These are phyloP conservation scores for Grapholita molesta DNA, from an alignment of 1,140 invertebrate species.

Conservation along the genomic window DNA sequence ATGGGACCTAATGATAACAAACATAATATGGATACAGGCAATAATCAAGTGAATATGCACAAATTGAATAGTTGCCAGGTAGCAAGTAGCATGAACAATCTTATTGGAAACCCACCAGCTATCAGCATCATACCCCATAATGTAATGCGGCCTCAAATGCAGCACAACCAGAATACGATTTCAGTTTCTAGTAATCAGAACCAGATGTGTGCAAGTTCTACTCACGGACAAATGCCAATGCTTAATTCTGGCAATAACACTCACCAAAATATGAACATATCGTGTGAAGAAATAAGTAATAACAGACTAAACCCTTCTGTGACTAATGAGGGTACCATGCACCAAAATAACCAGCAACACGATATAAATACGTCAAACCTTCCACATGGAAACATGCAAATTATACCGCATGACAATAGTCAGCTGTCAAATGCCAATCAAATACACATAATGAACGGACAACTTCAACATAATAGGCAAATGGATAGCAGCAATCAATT, in stretches of 20 bases:
- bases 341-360: slow-evolving; percentile 54
- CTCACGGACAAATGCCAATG: slow-evolving; percentile 61
- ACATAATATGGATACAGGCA: slow-evolving; percentile 50
- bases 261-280: slow-evolving; percentile 62
- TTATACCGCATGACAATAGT: slow-evolving; percentile 61
- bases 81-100: slow-evolving; percentile 49
- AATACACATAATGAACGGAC: slow-evolving; percentile 72
- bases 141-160: slow-evolving; percentile 55
- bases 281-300: slow-evolving; percentile 63
- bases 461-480: slow-evolving; percentile 66
- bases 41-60: slow-evolving; percentile 63
- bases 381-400: slow-evolving; percentile 62
- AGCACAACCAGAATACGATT: slow-evolving; percentile 60
- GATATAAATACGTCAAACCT: slow-evolving; percentile 54
- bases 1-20: slow-evolving; percentile 60
- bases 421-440: slow-evolving; percentile 53
- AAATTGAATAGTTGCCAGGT: slow-evolving; percentile 71
- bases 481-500: slow-evolving; percentile 54
- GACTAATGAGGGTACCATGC: slow-evolving; percentile 44
- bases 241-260: slow-evolving; percentile 61
- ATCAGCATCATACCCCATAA: slow-evolving; percentile 70
- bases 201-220: slow-evolving; percentile 61
- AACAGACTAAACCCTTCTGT: slow-evolving; percentile 52
- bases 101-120: slow-evolving; percentile 40
- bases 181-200: slow-evolving; percentile 59